Evolutionary conservation across 2,888 invertebrate genomes (phyloP).

Genomic region (Mesorhabditis spiculigera): DNA sequence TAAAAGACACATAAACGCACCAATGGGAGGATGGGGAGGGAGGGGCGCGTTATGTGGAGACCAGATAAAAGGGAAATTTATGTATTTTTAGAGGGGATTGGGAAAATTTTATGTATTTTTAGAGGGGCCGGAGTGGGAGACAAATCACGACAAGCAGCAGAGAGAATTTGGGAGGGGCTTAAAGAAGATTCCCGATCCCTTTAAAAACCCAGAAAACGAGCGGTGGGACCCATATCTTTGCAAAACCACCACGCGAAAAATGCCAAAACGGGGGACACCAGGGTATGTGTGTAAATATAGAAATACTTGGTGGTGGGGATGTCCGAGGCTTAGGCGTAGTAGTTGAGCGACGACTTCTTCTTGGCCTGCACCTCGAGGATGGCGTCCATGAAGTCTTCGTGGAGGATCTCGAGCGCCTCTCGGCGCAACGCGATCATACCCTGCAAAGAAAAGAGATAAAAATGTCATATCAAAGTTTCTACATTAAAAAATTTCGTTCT

Average conservation of each 20-base stretch:
- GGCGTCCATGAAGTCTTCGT: slow-evolving; percentile 99
- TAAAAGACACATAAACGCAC: no score
- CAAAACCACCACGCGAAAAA: background rate
- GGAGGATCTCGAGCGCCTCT: slow-evolving; percentile 86
- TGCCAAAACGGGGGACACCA: background rate
- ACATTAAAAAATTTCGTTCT: background rate
- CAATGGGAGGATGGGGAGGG: no score
- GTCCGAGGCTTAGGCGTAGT: slow-evolving; percentile 69
- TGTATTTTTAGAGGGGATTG: no score
- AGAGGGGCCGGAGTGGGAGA: no score
- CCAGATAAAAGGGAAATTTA: no score
- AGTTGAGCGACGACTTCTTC: slow-evolving; percentile 98
- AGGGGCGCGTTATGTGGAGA: no score
- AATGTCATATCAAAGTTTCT: background rate
- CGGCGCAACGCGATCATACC: slow-evolving; percentile 98
- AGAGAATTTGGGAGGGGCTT: no score
- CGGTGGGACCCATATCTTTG: no score
- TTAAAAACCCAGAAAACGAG: no score
- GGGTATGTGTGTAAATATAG: background rate
- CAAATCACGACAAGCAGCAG: no score
- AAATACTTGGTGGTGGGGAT: background rate
- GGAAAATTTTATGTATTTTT: no score
- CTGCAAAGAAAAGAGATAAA: slow-evolving; percentile 59
- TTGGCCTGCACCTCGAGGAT: slow-evolving; percentile 99
- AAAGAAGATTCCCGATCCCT: no score